phyloP scores from a whole-genome alignment of 2,113 vertebrate species.

The Cochlearius cochlearius region DNA sequence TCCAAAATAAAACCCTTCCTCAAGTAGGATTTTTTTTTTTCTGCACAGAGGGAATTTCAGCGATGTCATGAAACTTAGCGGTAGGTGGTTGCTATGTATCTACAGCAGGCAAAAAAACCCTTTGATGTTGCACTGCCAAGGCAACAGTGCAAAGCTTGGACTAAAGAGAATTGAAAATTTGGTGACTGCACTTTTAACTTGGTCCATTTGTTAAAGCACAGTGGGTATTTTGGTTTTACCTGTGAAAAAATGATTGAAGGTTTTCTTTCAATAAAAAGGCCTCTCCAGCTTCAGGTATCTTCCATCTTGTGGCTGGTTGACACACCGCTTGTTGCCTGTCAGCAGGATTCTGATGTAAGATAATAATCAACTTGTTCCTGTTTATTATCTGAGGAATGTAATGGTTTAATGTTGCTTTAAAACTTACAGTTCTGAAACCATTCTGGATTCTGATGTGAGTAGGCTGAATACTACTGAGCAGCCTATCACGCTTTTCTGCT shows the following conservation, averaged over 20 bases:
- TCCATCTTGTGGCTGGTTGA: not conserved
- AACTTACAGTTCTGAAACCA: not conserved
- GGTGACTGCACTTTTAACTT: not conserved
- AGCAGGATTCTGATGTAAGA: not conserved
- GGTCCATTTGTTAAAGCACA: not conserved
- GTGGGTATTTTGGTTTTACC: not conserved
- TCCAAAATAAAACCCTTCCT: not conserved
- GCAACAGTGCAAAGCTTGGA: not conserved
- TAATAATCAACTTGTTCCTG: slow-evolving; percentile 5
- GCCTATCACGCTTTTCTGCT: not conserved
- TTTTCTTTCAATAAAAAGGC: not conserved
- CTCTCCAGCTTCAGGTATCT: not conserved
- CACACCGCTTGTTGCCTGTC: not conserved
- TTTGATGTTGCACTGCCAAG: not conserved
- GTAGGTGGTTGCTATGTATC: not conserved
- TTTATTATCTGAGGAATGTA: not conserved
- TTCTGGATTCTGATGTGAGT: not conserved
- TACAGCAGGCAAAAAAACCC: not conserved
- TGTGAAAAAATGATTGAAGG: not conserved
- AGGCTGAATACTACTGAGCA: not conserved
- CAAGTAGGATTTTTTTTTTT: not conserved
- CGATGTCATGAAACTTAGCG: not conserved
- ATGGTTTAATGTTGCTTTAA: not conserved
- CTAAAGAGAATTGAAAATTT: not conserved
- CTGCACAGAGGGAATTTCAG: not conserved